Evolutionary conservation across 2,888 invertebrate species (phyloP), one percentile per base, ranked within the genome.

Genomic region (Luffia ferchaultella): DNA sequence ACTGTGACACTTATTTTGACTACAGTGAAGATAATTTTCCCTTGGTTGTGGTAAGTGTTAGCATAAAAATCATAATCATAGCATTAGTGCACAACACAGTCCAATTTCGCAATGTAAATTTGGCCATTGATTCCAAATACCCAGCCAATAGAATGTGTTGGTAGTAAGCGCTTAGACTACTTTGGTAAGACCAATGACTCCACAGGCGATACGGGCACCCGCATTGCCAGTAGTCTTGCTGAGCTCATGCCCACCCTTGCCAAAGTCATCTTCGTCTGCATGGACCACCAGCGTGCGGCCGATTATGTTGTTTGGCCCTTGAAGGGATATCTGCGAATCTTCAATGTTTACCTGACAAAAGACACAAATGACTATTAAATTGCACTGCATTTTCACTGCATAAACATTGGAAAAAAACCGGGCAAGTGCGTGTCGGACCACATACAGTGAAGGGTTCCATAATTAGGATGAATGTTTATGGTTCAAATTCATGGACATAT

Each of bases 211-310:
- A 58, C 97, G 90, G 16, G 89, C 93, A 1, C 98, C 98, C 49
- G 98, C 97, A 75, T 98, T 97, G 51, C 98, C 98, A 15, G 97
- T 98, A 2, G 92, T 90, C 79, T 92, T 92, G 85, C 96, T 97
- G 57, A 96, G 84, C 67, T 97, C 96, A 65, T 96, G 93, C 0
- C 96, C 96, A 20, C 97, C 97, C 55, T 89, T 76, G n/a, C 97
- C 97, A 53, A 97, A 82, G 76, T 98, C 98, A 79, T 98, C 98
- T 0, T 90, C 88, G 77, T 96, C 96, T 43, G 93, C 96, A 72
- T 98, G 97, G 5, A 97, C 93, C 45, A 95, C 95, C 58, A 95
- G 75, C 2, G 94, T 93, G 64, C 95, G 90, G 1, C 96, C 96
- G 49, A 96, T 73, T 63, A 96, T 90, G 76, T 86, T 93, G 67